Base-by-base conservation (phyloP, 92 coral and sea anemone species). In the Porites lobata region DNA sequence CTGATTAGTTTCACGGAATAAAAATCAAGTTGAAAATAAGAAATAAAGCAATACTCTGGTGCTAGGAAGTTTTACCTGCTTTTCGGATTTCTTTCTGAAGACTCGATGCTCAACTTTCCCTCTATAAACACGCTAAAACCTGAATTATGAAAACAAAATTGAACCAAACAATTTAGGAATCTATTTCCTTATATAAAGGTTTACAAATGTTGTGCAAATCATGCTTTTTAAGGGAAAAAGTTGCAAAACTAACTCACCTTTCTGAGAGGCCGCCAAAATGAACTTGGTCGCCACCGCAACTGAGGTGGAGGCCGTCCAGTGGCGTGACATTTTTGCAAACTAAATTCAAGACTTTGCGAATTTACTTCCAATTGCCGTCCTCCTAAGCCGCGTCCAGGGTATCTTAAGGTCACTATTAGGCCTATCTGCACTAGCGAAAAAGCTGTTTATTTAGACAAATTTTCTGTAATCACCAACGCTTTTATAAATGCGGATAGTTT, bases 181-280 rank as follows among this genome's bases (percentile, higher is more conserved):
- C 81, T 77, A 77, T n/a, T 77, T 77, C 69, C 68, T 77, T 77
- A 56, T 77, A 22, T 17, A 56, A 77, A 77, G 4, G 81, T 77
- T 77, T 77, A 56, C 2, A 77, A 56, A 24, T 58, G 56, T 24
- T 47, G 78, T 73, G 81, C 69, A 77, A 77, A 77, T 20, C 81
- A 56, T 56, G 69, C 58, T 56, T 56, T 56, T 77, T 77, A 77
- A 52, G 69, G n/a, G 69, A 58, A 77, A 50, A 77, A 77, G 68
- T 77, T 43, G 54, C 50, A 77, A 77, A 77, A 57, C 57, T 73
- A 32, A 73, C 81, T 77, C 81, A 21, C 81, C 81, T 77, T 54
- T 54, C 67, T 77, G 81, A 77, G 81, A 77, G 67, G 81, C 81
- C 68, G 81, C 68, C 81, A 77, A 77, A 77, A 77, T 77, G 68